A percentile compares a stretch with the other conserved stretches of the same genome.
These are phyloP conservation scores for Mya arenaria DNA, from an alignment of 1,140 invertebrate genomes.

Conservation along the genomic window DNA sequence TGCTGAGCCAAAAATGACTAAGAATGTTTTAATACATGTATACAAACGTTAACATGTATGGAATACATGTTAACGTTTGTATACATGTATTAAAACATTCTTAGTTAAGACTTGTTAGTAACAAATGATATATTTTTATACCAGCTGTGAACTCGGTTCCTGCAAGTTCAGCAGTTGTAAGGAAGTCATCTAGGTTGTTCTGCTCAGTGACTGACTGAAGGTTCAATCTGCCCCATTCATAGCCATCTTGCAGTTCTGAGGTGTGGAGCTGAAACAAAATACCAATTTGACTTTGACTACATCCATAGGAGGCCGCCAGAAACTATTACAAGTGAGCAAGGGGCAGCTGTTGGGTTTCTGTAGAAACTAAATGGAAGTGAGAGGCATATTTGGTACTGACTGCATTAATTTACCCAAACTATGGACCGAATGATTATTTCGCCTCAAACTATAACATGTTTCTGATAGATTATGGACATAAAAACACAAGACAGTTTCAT, in stretches of 20 bases:
- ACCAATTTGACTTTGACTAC: conserved; percentile 45
- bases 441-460: background rate
- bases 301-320: too few species aligned
- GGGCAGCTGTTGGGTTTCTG: background rate
- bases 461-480: background rate
- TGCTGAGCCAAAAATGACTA: too few species aligned
- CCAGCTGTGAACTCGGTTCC: conserved; percentile 92
- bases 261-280: conserved; percentile 91
- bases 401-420: background rate
- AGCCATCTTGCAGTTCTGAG: conserved; percentile 93
- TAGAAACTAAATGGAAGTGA: background rate
- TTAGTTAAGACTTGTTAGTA: too few species aligned
- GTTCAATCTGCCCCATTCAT: conserved; percentile 94
- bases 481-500: too few species aligned
- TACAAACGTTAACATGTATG: too few species aligned
- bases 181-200: conserved; percentile 96
- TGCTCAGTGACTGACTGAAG: conserved; percentile 97
- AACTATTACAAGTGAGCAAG: background rate
- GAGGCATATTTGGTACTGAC: conserved; percentile 5
- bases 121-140: too few species aligned
- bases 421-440: background rate
- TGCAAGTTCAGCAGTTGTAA: conserved; percentile 95
- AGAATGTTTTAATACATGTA: too few species aligned
- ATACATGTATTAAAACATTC: too few species aligned
- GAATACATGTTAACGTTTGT: too few species aligned